These are phyloP conservation scores for Caenorhabditis inopinata DNA, from an alignment of 1,140 invertebrate species.

Conservation along the genomic window DNA sequence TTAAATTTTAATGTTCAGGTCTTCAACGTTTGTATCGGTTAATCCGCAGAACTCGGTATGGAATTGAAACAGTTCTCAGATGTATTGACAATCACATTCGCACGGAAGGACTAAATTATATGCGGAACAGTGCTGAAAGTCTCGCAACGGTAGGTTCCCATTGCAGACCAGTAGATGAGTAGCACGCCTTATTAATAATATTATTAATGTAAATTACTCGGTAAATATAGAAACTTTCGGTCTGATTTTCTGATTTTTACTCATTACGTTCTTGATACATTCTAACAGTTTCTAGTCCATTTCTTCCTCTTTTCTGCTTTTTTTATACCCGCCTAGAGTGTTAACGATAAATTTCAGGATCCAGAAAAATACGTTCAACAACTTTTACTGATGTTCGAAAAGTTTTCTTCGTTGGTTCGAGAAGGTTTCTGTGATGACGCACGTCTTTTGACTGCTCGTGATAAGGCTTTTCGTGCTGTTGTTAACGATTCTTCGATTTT, in stretches of 20 bases:
- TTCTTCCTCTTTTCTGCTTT: too few relatives aligned
- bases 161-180: too few relatives aligned
- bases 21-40: slow-evolving; percentile 89
- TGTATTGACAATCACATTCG: slow-evolving; percentile 80
- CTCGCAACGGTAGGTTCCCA: slow-evolving; percentile 76
- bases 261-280: too few relatives aligned
- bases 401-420: slow-evolving; percentile 86
- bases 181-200: too few relatives aligned
- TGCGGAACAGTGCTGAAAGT: slow-evolving; percentile 90
- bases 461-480: slow-evolving; percentile 78
- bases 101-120: slow-evolving; percentile 88
- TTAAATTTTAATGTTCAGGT: slow-evolving; percentile 69
- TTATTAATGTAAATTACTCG: too few relatives aligned
- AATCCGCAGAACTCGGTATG: slow-evolving; percentile 87
- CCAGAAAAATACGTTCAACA: slow-evolving; percentile 98
- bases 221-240: too few relatives aligned
- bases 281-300: too few relatives aligned
- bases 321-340: neutral
- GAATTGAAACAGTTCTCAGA: slow-evolving; percentile 80
- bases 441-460: slow-evolving; percentile 90
- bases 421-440: slow-evolving; percentile 96
- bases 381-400: slow-evolving; percentile 84
- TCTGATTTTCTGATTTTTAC: too few relatives aligned
- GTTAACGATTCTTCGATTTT: slow-evolving; percentile 98
- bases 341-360: slow-evolving; percentile 72